These are phyloP conservation scores for Drosophila fulvimacula DNA, from an alignment of 2,888 invertebrate species.

Conservation along the genomic window DNA sequence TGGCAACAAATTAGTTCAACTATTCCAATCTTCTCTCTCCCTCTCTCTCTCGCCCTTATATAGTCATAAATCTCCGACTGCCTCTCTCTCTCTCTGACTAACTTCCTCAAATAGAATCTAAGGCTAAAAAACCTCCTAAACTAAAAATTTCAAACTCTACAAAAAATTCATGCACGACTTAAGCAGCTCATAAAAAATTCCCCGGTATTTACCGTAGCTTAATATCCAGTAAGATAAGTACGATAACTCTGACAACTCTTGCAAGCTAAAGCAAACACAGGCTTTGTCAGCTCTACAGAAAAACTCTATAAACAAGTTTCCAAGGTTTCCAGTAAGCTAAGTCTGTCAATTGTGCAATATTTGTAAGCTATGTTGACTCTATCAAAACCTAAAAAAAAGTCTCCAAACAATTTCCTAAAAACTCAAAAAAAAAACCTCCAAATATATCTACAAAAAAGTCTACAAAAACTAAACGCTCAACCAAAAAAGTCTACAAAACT, in stretches of 20 bases:
- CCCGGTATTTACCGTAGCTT: neutral
- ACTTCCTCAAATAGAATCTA: neutral
- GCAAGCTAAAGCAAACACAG: neutral
- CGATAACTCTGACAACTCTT: no score
- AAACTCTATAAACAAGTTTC: neutral
- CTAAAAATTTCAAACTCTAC: neutral
- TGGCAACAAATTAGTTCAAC: neutral
- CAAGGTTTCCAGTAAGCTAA: no score
- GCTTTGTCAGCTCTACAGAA: neutral
- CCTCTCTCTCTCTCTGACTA: neutral
- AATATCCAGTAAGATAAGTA: neutral
- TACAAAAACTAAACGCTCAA: neutral
- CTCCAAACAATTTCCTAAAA: neutral
- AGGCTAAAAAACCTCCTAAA: neutral
- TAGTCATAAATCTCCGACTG: neutral
- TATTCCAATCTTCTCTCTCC: neutral
- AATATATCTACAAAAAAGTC: no score
- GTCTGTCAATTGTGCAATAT: no score
- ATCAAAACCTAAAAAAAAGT: neutral
- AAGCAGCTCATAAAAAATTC: neutral
- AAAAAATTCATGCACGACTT: neutral
- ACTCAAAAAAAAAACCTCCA: no score
- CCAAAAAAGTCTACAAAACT: no score
- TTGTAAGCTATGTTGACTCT: no score
- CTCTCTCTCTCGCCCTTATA: neutral